phyloP scores from a whole-genome alignment of 2,888 invertebrate genomes.

The Rapana venosa region DNA sequence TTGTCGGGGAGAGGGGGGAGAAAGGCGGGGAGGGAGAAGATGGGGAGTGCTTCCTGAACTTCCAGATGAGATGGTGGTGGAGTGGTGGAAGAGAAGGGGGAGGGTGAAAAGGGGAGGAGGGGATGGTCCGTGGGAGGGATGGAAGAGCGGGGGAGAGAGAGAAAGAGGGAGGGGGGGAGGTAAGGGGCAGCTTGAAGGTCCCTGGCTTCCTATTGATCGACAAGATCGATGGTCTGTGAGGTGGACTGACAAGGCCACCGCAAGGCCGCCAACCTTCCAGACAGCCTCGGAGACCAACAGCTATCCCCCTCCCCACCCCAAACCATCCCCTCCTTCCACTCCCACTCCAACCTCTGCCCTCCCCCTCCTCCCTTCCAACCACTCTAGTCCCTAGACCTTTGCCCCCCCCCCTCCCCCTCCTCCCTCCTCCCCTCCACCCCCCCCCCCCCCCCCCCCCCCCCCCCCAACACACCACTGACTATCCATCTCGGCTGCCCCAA shows the following conservation, averaged over 20 bases:
- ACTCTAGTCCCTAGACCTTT: not conserved
- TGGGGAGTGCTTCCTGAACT: not conserved
- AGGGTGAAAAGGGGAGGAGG: not conserved
- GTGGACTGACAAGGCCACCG: conserved; percentile 18
- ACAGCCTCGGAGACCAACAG: not conserved
- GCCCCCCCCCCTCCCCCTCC: not conserved
- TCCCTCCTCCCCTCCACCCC: not conserved
- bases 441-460: not conserved
- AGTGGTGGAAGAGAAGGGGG: not conserved
- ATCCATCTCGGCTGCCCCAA: not conserved
- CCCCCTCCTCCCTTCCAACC: not conserved
- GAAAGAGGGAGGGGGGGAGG: not conserved
- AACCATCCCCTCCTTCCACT: not conserved
- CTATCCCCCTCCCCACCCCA: not conserved
- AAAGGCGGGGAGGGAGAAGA: not conserved
- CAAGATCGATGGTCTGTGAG: not conserved
- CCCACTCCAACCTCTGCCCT: not conserved
- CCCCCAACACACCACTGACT: not conserved
- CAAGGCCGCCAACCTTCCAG: not conserved
- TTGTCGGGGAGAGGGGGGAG: not conserved
- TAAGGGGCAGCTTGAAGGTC: conserved; percentile 22
- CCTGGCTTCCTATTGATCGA: conserved; percentile 22
- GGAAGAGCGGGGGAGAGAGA: not conserved
- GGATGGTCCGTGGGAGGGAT: not conserved
- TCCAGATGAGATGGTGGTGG: not conserved